Base-by-base conservation (phyloP, 2,888 invertebrate genomes). In the Cyclophora albipunctata region DNA sequence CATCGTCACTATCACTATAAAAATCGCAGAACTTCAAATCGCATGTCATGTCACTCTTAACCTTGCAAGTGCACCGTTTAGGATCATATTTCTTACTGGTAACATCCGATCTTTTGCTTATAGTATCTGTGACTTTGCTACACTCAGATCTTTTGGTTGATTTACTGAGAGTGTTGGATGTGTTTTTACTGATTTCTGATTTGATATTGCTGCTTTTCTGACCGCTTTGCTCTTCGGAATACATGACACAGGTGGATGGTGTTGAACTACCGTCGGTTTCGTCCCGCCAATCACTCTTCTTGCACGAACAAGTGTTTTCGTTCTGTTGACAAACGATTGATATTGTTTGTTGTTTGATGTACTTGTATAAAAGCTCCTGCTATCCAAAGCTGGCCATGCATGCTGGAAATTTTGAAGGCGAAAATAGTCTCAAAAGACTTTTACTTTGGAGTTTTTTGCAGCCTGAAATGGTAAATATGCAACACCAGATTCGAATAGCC, bases 211-310 rank as follows among this genome's bases (percentile, higher is more conserved):
- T 58, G 7, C 34, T 46, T 7, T 49, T 59, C 52, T 4, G 37
- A 5, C 58, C 58, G 50, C 64, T 69, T 33, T 63, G 67, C 53
- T 71, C 81, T 60, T 82, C 83, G 33, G 78, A 75, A 57, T 78
- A 82, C 40, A 81, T 67, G 6, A 83, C 73, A 65, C 84, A 85
- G 53, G 84, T 85, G 44, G 86, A 84, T 0, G 84, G 73, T 0
- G 84, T 81, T 48, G 84, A 83, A 55, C 72, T 76, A 49, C 71
- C 78, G 45, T 71, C 71, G n/a, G 75, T 70, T 3, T 65, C 63
- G 51, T 59, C 59, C 48, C 60, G 63, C 50, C 71, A 71, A 79
- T 84, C 81, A 57, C 72, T 66, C 60, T 55, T 65, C 54, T 70
- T 73, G 64, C 84, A 76, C 69, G 78, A 72, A 65, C 83, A 81